A percentile compares a stretch with the other conserved stretches of the same genome.
Evolutionary conservation across 2,113 vertebrate species (phyloP).

Genomic region (Synodontis membranacea): DNA sequence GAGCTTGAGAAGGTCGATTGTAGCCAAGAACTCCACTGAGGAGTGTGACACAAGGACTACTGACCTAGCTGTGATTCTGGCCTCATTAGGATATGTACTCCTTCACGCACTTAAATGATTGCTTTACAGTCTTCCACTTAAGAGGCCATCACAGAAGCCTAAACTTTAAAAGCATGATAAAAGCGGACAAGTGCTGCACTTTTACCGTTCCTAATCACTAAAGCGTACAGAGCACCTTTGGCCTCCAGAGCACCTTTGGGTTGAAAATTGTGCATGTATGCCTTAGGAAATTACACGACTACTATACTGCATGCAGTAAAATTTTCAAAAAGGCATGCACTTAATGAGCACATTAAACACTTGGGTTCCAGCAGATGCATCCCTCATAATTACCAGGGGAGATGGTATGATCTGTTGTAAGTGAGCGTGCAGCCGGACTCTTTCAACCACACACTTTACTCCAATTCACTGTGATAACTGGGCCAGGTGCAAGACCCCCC

Average conservation of each 20-base stretch:
- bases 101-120: slow-evolving; percentile 5
- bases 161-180: slow-evolving; percentile 24
- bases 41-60: slow-evolving; percentile 22
- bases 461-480: slow-evolving; percentile 6
- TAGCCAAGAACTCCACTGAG: slow-evolving; percentile 33
- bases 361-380: slow-evolving; percentile 51
- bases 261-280: slow-evolving; percentile 16
- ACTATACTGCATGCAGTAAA: slow-evolving; percentile 38
- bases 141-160: slow-evolving; percentile 20
- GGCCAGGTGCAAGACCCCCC: slow-evolving; percentile 34
- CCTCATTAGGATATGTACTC: slow-evolving; percentile 6
- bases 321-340: slow-evolving; percentile 45
- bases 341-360: slow-evolving; percentile 50
- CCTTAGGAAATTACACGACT: slow-evolving; percentile 8
- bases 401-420: slow-evolving; percentile 22
- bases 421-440: slow-evolving; percentile 28
- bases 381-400: slow-evolving; percentile 46
- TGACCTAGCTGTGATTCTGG: slow-evolving; percentile 27
- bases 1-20: slow-evolving; percentile 48
- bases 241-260: not conserved
- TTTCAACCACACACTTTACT: slow-evolving; percentile 31
- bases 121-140: not conserved
- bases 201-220: slow-evolving; percentile 12
- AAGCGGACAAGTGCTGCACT: not conserved
- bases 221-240: slow-evolving; percentile 9